Conservation (phyloP, 2,113 vertebrate species). For the Chionodraco myersi region DNA sequence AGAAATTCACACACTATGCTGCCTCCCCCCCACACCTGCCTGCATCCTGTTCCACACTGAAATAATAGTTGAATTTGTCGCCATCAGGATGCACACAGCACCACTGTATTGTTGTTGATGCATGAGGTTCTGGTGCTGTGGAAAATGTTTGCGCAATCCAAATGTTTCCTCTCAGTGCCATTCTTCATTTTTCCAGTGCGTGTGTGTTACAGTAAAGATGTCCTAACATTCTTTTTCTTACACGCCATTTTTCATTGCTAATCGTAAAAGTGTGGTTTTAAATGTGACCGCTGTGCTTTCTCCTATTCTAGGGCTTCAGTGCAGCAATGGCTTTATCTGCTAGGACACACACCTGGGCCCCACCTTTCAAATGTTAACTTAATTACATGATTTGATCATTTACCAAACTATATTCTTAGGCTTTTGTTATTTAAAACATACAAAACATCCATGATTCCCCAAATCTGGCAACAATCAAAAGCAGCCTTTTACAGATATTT, state of each 20-base stretch:
- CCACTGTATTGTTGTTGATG: conserved; percentile 71
- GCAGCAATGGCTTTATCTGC: conserved; percentile 31
- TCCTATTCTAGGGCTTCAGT: conserved; percentile 1
- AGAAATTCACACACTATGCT: conserved; percentile 82
- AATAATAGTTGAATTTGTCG: conserved; percentile 86
- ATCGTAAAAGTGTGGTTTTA: conserved; percentile 45
- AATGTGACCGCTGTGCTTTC: conserved; percentile 41
- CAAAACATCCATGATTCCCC: background rate
- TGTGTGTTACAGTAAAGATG: conserved; percentile 44
- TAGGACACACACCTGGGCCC: conserved; percentile 12
- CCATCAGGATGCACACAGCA: conserved; percentile 76
- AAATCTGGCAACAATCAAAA: too few relatives aligned
- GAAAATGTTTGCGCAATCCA: conserved; percentile 61
- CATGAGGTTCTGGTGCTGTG: conserved; percentile 66
- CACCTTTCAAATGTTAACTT: background rate
- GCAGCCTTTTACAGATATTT: too few relatives aligned
- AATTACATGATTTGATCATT: conserved; percentile 9
- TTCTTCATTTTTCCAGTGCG: conserved; percentile 49
- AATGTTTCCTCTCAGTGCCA: conserved; percentile 49
- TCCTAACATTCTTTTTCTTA: conserved; percentile 31
- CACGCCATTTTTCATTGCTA: conserved; percentile 48
- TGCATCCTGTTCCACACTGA: conserved; percentile 79
- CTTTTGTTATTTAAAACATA: background rate
- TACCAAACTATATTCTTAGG: background rate
- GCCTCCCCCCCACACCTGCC: conserved; percentile 73